Conservation (phyloP, 2,113 vertebrate species). For the Hippoglossus stenolepis region DNA sequence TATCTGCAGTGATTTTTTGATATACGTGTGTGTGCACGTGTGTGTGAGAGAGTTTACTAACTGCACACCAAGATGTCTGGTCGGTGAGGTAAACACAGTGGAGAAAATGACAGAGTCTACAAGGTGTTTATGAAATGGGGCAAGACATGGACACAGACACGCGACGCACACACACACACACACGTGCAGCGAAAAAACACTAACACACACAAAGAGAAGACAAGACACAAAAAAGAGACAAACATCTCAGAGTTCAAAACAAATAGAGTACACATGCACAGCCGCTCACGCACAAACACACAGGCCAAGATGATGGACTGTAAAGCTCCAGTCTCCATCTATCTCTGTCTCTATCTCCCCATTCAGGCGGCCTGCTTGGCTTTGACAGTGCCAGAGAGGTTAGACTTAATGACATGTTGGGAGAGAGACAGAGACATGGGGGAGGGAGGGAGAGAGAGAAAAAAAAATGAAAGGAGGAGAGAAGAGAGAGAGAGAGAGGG, state of each 20-base stretch:
- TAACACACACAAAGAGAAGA: slow-evolving; percentile 45
- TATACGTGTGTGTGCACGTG: slow-evolving; percentile 15
- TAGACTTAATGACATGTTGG: slow-evolving; percentile 78
- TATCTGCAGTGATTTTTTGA: slow-evolving; percentile 48
- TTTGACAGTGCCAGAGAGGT: slow-evolving; percentile 78
- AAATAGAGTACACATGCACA: slow-evolving; percentile 41
- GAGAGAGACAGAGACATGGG: slow-evolving; percentile 55
- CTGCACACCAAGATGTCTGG: slow-evolving; percentile 75
- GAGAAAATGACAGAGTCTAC: slow-evolving; percentile 83
- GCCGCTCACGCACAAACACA: slow-evolving; percentile 30
- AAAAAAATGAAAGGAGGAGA: slow-evolving; percentile 32
- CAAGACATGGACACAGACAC: slow-evolving; percentile 61
- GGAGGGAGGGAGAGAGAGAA: slow-evolving; percentile 39
- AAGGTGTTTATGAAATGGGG: slow-evolving; percentile 79
- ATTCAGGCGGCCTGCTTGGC: slow-evolving; percentile 69
- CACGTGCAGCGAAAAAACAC: slow-evolving; percentile 47
- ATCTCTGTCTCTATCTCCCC: slow-evolving; percentile 71
- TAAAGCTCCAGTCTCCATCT: slow-evolving; percentile 66
- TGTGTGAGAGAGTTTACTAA: slow-evolving; percentile 75
- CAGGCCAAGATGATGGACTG: slow-evolving; percentile 65
- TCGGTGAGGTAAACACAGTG: slow-evolving; percentile 77
- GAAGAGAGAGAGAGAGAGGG: slow-evolving; percentile 32
- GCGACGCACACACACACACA: slow-evolving; percentile 29
- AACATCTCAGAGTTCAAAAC: slow-evolving; percentile 62
- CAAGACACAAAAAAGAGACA: slow-evolving; percentile 55